A percentile compares a stretch with the other conserved stretches of the same genome.
phyloP scores from a whole-genome alignment of 2,797 vertebrate species.

The Gallinago solitaria region DNA sequence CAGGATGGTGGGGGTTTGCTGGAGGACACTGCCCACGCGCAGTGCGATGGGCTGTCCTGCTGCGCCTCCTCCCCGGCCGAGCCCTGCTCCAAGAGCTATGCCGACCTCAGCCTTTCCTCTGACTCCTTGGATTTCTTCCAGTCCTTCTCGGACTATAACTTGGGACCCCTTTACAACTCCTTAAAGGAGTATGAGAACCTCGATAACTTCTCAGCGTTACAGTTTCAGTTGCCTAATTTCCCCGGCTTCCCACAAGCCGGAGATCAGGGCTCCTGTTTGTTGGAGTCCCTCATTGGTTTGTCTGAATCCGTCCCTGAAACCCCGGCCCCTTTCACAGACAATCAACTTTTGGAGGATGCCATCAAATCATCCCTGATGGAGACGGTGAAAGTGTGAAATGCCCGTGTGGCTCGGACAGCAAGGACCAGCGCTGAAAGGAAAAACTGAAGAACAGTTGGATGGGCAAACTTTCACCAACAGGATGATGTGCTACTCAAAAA shows the following conservation, averaged over 20 bases:
- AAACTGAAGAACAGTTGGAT: not conserved
- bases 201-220: constrained; percentile 85
- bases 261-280: constrained; percentile 87
- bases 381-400: constrained; percentile 87
- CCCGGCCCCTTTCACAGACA: constrained; percentile 88
- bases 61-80: constrained; percentile 74
- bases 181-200: constrained; percentile 90
- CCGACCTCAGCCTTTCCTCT: constrained; percentile 93
- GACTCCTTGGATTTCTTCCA: constrained; percentile 95
- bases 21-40: constrained; percentile 49
- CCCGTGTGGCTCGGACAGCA: not conserved
- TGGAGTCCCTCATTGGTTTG: constrained; percentile 93
- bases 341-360: constrained; percentile 93
- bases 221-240: constrained; percentile 87
- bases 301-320: constrained; percentile 89
- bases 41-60: constrained; percentile 73
- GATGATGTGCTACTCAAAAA: not conserved
- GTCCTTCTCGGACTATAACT: constrained; percentile 90
- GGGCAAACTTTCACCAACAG: not conserved
- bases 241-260: constrained; percentile 80
- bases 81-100: constrained; percentile 84
- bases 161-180: constrained; percentile 92
- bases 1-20: constrained; percentile 86
- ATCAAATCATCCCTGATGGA: constrained; percentile 91
- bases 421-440: not conserved